A percentile compares a stretch with the other conserved stretches of the same genome.
These are phyloP conservation scores for Dromaius novaehollandiae DNA, from an alignment of 2,113 vertebrate genomes.

Conservation along the genomic window DNA sequence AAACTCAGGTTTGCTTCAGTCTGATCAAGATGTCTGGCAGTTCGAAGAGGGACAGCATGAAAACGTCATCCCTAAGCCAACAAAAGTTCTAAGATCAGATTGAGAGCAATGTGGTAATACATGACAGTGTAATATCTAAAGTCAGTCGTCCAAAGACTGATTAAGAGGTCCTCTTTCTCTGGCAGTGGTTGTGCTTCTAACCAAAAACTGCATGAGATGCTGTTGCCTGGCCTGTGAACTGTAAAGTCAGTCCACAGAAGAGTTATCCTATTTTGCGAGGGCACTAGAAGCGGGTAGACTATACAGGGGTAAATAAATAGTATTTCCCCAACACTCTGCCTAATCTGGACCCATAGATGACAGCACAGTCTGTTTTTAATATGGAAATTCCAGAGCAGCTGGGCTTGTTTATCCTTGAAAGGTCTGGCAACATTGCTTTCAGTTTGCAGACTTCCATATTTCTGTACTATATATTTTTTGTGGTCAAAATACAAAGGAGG, in stretches of 20 bases:
- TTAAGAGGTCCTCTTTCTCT: not conserved
- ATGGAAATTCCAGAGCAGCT: conserved; percentile 39
- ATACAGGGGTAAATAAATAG: not conserved
- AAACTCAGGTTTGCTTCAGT: not conserved
- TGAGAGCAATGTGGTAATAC: not conserved
- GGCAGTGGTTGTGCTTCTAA: not conserved
- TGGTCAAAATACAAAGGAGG: conserved; percentile 46
- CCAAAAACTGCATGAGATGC: not conserved
- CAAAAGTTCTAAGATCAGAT: not conserved
- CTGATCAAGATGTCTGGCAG: not conserved
- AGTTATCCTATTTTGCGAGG: not conserved
- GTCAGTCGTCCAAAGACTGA: not conserved
- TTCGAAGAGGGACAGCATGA: not conserved
- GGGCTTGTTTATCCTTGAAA: conserved; percentile 52
- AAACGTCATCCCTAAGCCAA: not conserved
- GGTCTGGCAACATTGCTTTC: conserved; percentile 19
- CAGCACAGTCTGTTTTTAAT: not conserved
- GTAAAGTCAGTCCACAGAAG: not conserved
- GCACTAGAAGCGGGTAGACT: not conserved
- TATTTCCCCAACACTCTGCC: not conserved
- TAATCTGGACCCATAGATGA: not conserved
- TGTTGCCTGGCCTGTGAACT: not conserved
- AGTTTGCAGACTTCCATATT: conserved; percentile 37
- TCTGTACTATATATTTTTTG: not conserved
- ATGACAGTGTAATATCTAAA: not conserved